Evolutionary conservation across 2,113 vertebrate genomes (phyloP), one percentile per base, ranked within the genome.

Genomic region (Theristicus caerulescens): DNA sequence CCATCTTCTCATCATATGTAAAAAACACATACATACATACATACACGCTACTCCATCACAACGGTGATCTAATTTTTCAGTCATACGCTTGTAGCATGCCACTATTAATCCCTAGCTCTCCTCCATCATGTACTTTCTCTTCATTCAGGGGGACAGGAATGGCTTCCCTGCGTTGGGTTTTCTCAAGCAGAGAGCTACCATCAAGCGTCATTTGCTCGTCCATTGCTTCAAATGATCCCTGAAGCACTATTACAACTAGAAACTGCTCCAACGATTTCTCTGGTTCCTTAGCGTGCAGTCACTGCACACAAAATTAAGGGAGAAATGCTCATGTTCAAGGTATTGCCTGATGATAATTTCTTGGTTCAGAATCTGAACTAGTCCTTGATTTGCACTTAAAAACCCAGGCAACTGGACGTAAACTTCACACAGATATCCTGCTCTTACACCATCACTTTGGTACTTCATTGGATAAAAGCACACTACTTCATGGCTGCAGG

Each of bases 181-280:
- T 86, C 83, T 88, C 69, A 73, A 77, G 76, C 76, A 88, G 51
- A 86, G 82, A 93, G 65, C 76, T 62, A 65, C 54, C 46, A 93
- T 86, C 79, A 65, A 90, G 38, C 34, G 69, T 71, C 76, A 84
- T 91, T 97, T 94, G 77, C 64, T 67, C 8, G 2, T 74, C 64
- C 69, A 59, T 59, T 79, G 73, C 55, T 91, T 89, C 73, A 54
- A 71, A 72, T 67, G 80, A 91, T 76, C 65, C 81, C 64, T 91
- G 77, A 91, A 92, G 77, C 5, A 0, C 69, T 94, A 82, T n/a
- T 79, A 72, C 40, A 76, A 67, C 57, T 16, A 76, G 26, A 94
- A 88, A 92, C 25, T 22, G 72, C 47, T 55, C 46, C 76, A 52
- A 1, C 0, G 1, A 49, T 74, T 82, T 90, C 52, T 82, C 52